These are phyloP conservation scores for Halichoeres trimaculatus DNA, from an alignment of 2,113 vertebrate genomes.

Conservation along the genomic window DNA sequence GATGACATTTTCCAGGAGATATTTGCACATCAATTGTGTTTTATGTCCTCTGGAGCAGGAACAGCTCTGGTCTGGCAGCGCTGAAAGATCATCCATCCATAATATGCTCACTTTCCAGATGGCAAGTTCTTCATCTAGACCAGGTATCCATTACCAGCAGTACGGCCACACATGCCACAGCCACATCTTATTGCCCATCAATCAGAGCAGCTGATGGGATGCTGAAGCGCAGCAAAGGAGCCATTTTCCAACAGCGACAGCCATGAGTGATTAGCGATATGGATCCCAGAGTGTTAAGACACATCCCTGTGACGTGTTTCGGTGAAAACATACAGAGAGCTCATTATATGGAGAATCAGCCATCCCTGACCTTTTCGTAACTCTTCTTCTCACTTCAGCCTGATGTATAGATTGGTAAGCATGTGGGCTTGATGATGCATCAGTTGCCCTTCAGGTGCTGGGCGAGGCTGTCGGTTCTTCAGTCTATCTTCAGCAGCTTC, in stretches of 20 bases:
- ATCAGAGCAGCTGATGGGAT: conserved; percentile 50
- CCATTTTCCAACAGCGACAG: conserved; percentile 57
- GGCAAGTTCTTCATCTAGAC: conserved; percentile 66
- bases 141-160: conserved; percentile 64
- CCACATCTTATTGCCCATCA: conserved; percentile 67
- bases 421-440: conserved; percentile 41
- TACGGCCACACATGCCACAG: conserved; percentile 56
- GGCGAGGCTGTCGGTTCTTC: conserved; percentile 50
- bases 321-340: conserved; percentile 52
- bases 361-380: conserved; percentile 16
- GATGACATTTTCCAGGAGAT: conserved; percentile 67
- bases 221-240: conserved; percentile 34
- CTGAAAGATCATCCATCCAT: conserved; percentile 52
- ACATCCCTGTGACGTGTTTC: conserved; percentile 42
- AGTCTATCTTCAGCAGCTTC: conserved; percentile 58
- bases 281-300: conserved; percentile 45
- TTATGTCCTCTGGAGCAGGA: conserved; percentile 50
- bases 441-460: conserved; percentile 68
- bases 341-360: conserved; percentile 55
- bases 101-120: conserved; percentile 55
- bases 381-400: conserved; percentile 12
- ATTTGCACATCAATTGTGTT: conserved; percentile 71
- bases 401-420: conserved; percentile 56
- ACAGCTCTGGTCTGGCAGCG: conserved; percentile 13
- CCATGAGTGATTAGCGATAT: conserved; percentile 56